phyloP scores from a whole-genome alignment of 2,113 vertebrate species.

The human (Homo sapiens) region DNA sequence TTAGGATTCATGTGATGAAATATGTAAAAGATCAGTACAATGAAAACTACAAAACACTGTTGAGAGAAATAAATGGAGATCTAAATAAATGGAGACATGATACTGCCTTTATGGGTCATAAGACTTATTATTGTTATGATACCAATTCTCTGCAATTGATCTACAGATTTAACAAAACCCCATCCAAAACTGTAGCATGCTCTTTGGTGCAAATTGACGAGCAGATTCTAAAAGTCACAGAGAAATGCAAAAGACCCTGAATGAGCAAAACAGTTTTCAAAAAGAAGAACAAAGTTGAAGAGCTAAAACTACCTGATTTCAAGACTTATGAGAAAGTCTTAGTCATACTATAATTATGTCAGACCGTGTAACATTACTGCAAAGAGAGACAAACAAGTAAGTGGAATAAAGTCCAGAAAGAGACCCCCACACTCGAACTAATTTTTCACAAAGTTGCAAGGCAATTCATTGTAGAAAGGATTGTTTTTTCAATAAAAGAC shows the following conservation, averaged over 20 bases:
- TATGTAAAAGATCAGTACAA: background rate
- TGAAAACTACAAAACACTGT: background rate
- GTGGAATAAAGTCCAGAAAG: background rate
- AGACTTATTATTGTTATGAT: background rate
- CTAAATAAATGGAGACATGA: background rate
- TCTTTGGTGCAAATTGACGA: background rate
- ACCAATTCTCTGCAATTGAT: background rate
- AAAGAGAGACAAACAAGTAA: background rate
- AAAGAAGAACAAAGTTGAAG: background rate
- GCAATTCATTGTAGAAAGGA: background rate
- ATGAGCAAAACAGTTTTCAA: background rate
- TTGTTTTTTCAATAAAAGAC: background rate
- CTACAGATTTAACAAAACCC: background rate
- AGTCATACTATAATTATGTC: background rate
- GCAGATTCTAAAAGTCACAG: background rate
- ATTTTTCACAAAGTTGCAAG: background rate
- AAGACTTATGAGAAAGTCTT: background rate
- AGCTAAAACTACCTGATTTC: background rate
- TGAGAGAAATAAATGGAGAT: background rate
- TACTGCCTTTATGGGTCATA: background rate
- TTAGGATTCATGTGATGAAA: background rate
- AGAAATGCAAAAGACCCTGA: background rate
- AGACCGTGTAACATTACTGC: background rate
- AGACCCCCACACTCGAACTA: background rate
- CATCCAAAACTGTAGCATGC: background rate